Conservation (phyloP, 1,140 invertebrate species). For the Lineus longissimus region DNA sequence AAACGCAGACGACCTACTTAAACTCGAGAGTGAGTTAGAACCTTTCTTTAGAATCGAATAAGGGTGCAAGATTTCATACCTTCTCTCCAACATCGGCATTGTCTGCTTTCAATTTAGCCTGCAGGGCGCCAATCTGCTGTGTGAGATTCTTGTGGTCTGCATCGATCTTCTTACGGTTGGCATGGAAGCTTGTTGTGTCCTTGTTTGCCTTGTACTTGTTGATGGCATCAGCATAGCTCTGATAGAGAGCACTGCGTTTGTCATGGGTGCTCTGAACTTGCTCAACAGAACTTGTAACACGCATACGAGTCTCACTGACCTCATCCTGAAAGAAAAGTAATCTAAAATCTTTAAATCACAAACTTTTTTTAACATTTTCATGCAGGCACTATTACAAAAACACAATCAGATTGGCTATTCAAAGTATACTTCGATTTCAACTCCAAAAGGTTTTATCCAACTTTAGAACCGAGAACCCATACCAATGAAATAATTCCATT, state of each 20-base stretch:
- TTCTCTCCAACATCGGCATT: constrained; percentile 63
- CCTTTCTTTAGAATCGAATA: too few species aligned
- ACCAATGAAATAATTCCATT: too few species aligned
- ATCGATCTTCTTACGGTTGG: constrained; percentile 61
- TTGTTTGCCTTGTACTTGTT: constrained; percentile 65
- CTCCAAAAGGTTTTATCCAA: too few species aligned
- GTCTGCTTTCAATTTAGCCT: constrained; percentile 63
- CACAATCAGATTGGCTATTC: too few species aligned
- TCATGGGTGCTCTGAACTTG: constrained; percentile 63
- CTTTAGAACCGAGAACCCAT: too few species aligned
- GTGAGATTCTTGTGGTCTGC: constrained; percentile 65
- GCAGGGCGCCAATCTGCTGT: constrained; percentile 59
- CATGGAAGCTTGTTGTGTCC: constrained; percentile 59
- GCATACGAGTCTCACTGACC: constrained; percentile 59
- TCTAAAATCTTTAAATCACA: neutral
- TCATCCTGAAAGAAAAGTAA: constrained; percentile 55
- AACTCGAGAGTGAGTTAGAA: neutral
- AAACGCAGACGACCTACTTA: neutral
- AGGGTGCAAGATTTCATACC: too few species aligned
- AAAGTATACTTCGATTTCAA: too few species aligned
- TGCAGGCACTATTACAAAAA: neutral
- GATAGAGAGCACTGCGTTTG: constrained; percentile 62
- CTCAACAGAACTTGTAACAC: constrained; percentile 56
- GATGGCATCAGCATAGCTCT: constrained; percentile 64
- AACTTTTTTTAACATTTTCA: neutral